phyloP scores from a whole-genome alignment of 37 sponge, comb jelly and placozoan genomes.

The Ephydatia muelleri region DNA sequence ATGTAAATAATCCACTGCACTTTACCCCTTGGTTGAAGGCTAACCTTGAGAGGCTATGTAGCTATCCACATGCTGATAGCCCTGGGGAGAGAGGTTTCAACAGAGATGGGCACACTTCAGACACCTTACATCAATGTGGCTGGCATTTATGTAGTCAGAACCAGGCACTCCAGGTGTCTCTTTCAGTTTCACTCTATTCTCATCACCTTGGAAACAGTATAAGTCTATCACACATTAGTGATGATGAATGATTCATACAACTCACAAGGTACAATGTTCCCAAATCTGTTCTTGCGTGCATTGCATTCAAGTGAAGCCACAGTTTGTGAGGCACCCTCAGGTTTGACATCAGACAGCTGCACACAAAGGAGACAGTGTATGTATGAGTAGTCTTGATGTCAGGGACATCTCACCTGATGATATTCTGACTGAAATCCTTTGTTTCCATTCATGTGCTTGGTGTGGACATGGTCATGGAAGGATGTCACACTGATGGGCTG shows the following conservation, averaged over 20 bases:
- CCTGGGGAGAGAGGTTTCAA: constrained; percentile 33
- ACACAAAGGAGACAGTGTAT: background rate
- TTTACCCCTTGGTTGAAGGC: background rate
- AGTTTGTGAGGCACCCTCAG: constrained; percentile 18
- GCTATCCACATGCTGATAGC: constrained; percentile 41
- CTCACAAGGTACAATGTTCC: constrained; percentile 83
- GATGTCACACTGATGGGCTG: constrained; percentile 39
- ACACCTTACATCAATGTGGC: constrained; percentile 55
- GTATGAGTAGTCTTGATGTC: background rate
- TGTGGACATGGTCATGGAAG: constrained; percentile 73
- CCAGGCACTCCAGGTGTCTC: constrained; percentile 37
- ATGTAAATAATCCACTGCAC: background rate
- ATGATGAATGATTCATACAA: background rate
- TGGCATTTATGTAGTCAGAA: constrained; percentile 77
- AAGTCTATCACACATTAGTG: background rate
- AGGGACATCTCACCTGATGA: constrained; percentile 27
- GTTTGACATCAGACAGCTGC: background rate
- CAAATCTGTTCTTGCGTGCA: constrained; percentile 74
- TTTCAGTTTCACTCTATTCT: constrained; percentile 40
- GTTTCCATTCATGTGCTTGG: constrained; percentile 64
- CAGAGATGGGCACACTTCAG: background rate
- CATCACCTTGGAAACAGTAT: constrained; percentile 42
- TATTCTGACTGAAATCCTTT: constrained; percentile 77
- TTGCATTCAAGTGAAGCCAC: constrained; percentile 45
- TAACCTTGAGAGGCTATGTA: constrained; percentile 87